phyloP scores from a whole-genome alignment of 2,797 vertebrate species.

The Rousettus madagascariensis region DNA sequence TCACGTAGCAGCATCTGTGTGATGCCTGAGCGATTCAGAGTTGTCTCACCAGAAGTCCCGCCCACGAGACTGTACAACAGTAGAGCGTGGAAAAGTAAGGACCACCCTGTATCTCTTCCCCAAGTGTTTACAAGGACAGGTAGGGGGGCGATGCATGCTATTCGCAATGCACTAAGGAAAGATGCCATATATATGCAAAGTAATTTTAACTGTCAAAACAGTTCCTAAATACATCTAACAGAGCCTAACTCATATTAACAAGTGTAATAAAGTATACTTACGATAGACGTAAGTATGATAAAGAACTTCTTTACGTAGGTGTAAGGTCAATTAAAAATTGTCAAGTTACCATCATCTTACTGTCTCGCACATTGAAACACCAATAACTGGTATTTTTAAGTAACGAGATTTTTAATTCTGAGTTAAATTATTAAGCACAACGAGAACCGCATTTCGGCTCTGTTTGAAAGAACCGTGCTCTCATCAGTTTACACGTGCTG shows the following conservation, averaged over 20 bases:
- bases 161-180: not conserved
- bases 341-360: not conserved
- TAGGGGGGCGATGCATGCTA: not conserved
- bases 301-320: not conserved
- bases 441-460: not conserved
- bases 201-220: conserved; percentile 32
- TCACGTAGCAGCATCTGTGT: not conserved
- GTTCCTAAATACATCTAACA: not conserved
- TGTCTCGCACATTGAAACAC: not conserved
- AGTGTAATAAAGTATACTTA: not conserved
- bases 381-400: not conserved
- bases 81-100: not conserved
- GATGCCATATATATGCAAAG: not conserved
- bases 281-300: not conserved
- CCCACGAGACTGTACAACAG: not conserved
- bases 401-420: conserved; percentile 30
- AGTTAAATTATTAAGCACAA: conserved; percentile 35
- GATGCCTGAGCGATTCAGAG: not conserved
- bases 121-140: not conserved
- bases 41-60: not conserved
- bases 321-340: conserved; percentile 1
- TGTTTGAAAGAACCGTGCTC: not conserved
- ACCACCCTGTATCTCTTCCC: not conserved
- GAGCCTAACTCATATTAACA: not conserved
- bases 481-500: not conserved